These are phyloP conservation scores for Benthosema pterotum DNA, from an alignment of 2,797 vertebrate species.

Conservation along the genomic window DNA sequence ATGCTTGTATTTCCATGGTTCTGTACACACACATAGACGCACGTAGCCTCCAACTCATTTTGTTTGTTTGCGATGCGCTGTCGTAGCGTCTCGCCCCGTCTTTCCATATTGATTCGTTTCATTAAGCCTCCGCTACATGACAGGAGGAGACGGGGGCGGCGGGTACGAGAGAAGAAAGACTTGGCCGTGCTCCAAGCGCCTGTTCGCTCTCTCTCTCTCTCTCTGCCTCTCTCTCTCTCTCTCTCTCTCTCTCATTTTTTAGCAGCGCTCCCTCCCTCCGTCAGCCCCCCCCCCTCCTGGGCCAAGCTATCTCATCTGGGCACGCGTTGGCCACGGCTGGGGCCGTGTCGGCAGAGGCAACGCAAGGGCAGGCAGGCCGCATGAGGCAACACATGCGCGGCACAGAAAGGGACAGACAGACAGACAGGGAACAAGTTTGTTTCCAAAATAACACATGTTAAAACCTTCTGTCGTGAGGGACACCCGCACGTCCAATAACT, in stretches of 20 bases:
- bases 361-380: constrained; percentile 48
- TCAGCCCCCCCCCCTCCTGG: constrained; percentile 56
- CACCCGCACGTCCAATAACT: too few species aligned
- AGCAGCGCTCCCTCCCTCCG: constrained; percentile 62
- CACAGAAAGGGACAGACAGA: constrained; percentile 42
- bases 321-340: constrained; percentile 70
- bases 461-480: too few species aligned
- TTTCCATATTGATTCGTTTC: constrained; percentile 80
- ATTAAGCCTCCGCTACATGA: constrained; percentile 75
- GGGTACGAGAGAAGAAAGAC: constrained; percentile 73
- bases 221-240: constrained; percentile 28
- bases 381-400: constrained; percentile 36
- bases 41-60: constrained; percentile 47
- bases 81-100: constrained; percentile 29
- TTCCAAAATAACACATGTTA: neutral
- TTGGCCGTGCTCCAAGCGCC: constrained; percentile 73
- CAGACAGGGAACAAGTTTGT: neutral
- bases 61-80: constrained; percentile 66
- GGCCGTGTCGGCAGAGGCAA: constrained; percentile 57
- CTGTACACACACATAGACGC: constrained; percentile 22
- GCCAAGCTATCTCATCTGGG: constrained; percentile 83
- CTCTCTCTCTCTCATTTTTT: constrained; percentile 43
- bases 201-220: constrained; percentile 1
- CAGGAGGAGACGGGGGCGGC: constrained; percentile 66
- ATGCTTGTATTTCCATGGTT: constrained; percentile 62